Evolutionary conservation across 2,888 invertebrate species (phyloP).

Genomic region (Eilema sororculum): DNA sequence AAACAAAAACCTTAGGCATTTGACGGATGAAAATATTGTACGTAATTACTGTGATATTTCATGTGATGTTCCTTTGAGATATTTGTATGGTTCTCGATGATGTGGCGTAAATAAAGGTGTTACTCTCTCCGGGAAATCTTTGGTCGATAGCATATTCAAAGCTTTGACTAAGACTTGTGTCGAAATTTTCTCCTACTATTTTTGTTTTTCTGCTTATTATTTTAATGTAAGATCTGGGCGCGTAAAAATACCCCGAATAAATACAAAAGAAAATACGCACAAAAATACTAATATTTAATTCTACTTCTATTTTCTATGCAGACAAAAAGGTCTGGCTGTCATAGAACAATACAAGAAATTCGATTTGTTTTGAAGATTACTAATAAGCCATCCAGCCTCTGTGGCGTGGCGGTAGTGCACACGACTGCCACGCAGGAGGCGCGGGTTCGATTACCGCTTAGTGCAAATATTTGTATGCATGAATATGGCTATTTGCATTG

Average conservation of each 20-base stretch:
- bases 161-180: background rate
- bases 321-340: background rate
- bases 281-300: no score
- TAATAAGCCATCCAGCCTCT: no score
- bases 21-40: constrained; percentile 66
- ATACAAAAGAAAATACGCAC: no score
- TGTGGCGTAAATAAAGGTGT: constrained; percentile 8
- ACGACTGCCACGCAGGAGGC: no score
- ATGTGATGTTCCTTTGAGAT: constrained; percentile 48
- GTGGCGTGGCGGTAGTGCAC: no score
- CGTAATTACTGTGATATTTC: constrained; percentile 69
- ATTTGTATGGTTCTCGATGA: constrained; percentile 21
- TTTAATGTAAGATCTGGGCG: background rate
- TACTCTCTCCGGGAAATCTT: constrained; percentile 10
- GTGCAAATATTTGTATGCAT: no score
- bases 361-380: background rate
- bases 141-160: background rate
- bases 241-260: no score
- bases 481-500: no score
- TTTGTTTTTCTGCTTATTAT: background rate
- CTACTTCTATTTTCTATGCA: background rate
- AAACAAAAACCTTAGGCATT: constrained; percentile 73
- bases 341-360: background rate
- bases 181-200: background rate
- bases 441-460: no score